Evolutionary conservation across 2,113 vertebrate genomes (phyloP).

Genomic region (Podiceps cristatus): DNA sequence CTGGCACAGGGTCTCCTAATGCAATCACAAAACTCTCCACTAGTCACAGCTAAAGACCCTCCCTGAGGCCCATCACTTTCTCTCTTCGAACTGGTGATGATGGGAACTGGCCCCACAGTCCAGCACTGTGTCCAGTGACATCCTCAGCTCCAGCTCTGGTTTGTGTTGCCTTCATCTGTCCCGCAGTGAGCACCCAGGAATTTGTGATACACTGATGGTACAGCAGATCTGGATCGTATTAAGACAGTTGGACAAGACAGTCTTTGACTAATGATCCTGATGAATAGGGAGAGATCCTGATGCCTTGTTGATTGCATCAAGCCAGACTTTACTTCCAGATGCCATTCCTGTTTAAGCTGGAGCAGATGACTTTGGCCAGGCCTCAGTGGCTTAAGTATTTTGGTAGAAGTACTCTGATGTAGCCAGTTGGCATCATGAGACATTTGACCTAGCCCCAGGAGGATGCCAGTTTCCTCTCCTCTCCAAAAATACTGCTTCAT

Average conservation of each 20-base stretch:
- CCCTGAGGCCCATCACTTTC: background rate
- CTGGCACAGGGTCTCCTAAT: background rate
- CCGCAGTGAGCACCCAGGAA: background rate
- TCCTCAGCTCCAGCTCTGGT: background rate
- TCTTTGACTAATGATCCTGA: background rate
- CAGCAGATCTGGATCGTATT: background rate
- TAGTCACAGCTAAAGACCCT: background rate
- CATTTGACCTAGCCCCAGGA: background rate
- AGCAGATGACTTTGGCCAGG: background rate
- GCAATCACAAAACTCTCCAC: background rate
- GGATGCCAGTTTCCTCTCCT: background rate
- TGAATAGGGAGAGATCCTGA: background rate
- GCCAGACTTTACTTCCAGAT: background rate
- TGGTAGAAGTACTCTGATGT: background rate
- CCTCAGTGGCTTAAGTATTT: background rate
- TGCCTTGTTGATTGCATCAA: background rate
- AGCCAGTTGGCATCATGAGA: background rate
- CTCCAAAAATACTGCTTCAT: background rate
- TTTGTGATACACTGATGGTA: background rate
- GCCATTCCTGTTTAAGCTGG: background rate
- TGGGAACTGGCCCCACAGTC: background rate
- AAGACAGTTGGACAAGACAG: background rate
- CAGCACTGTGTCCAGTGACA: accelerated
- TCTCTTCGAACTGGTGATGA: background rate
- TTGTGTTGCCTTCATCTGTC: background rate